Conservation (phyloP, 2,113 vertebrate species). For the Otus sunia region DNA sequence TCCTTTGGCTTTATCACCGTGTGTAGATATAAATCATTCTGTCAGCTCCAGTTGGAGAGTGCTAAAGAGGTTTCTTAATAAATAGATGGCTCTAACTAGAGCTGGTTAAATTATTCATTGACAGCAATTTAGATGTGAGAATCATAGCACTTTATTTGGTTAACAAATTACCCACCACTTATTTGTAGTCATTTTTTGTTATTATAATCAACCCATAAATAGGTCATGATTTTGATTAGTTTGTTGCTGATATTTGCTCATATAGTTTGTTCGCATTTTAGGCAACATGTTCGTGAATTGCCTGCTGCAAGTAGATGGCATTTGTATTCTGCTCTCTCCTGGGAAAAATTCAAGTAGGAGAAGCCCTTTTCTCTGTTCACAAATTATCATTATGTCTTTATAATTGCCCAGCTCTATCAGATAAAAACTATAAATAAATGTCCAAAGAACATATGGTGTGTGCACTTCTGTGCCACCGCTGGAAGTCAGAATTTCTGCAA, state of each 20-base stretch:
- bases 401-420: not conserved
- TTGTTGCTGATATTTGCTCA: not conserved
- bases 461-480: not conserved
- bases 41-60: not conserved
- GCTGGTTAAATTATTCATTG: conserved; percentile 36
- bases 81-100: not conserved
- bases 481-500: not conserved
- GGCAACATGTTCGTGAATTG: not conserved
- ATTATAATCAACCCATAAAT: not conserved
- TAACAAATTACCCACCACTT: conserved; percentile 8
- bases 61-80: not conserved
- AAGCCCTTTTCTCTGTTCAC: not conserved
- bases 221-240: conserved; percentile 26
- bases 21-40: not conserved
- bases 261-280: not conserved
- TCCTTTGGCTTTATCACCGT: not conserved
- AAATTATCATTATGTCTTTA: not conserved
- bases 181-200: conserved; percentile 16
- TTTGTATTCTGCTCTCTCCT: not conserved
- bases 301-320: not conserved
- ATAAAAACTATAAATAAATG: conserved; percentile 19
- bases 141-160: not conserved
- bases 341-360: not conserved
- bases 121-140: not conserved
- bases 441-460: not conserved